Percentiles rank a stretch among this genome's conserved stretches.
phyloP scores from a whole-genome alignment of 2,888 invertebrate species.

The Nomada goodeniana region DNA sequence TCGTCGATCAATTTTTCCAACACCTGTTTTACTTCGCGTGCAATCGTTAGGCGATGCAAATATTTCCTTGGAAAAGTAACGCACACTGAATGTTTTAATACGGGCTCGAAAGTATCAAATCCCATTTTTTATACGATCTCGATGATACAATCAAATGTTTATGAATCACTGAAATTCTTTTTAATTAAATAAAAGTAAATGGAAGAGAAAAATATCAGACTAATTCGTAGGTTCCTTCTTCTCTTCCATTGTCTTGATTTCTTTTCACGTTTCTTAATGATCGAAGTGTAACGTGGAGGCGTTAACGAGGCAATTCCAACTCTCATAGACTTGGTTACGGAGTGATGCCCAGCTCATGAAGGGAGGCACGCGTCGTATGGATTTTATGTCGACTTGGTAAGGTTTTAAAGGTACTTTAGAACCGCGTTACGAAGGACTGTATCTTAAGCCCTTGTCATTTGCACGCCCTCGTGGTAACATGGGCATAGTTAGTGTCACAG shows the following conservation, averaged over 20 bases:
- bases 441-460: slow-evolving; percentile 25
- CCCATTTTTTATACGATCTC: no score
- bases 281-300: background rate
- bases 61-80: no score
- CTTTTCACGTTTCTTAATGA: background rate
- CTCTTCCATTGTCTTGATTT: background rate
- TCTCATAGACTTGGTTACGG: no score
- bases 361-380: slow-evolving; percentile 26
- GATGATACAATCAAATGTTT: background rate
- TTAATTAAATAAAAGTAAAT: no score
- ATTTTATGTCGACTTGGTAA: slow-evolving; percentile 25
- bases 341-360: background rate
- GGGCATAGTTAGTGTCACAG: slow-evolving; percentile 1
- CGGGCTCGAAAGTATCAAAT: no score
- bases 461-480: slow-evolving; percentile 21
- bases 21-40: no score
- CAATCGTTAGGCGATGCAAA: no score
- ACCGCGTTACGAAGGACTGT: slow-evolving; percentile 7
- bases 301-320: slow-evolving; percentile 6
- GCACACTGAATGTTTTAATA: no score
- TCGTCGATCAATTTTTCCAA: no score
- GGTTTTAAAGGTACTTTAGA: slow-evolving; percentile 28
- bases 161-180: background rate
- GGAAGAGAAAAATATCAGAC: no score
- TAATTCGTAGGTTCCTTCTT: background rate